Evolutionary conservation across 2,888 invertebrate genomes (phyloP), one percentile per base, ranked within the genome.

Genomic region (Cabera pusaria): DNA sequence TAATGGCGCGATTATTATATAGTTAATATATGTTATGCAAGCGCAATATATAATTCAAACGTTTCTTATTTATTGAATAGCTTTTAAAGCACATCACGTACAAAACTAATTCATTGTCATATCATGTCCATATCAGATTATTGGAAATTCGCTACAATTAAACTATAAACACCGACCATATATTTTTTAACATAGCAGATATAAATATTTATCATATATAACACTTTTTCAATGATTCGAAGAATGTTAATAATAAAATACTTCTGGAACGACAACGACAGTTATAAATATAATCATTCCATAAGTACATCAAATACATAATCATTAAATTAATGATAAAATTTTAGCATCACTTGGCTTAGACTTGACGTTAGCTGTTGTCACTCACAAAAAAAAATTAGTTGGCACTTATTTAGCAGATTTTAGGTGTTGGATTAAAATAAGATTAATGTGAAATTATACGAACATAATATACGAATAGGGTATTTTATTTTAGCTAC

Each of bases 91-190:
- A 61, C 58, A 46, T 48, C 59, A 59, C 65, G 85, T 84, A 78
- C 85, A 85, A 83, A 78, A 58, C 49, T 70, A 76, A 81, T 80
- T 80, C 83, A 87, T 79, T 77, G 49, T 74, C 85, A 86, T 86
- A 84, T 85, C 81, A 66, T 49, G n/a, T 34, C n/a, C 47, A 50
- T 50, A 53, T 52, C 52, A 49, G 9, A 21, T 20, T 6, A 44
- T 17, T 22, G 40, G 14, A 44, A 27, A 88, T 79, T 21, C 58
- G 60, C 79, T 89, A 79, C 87, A 88, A n/a, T n/a, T 90, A 87
- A 82, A 78, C 49, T 72, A 79, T 81, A 82, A 80, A 81, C 75
- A 65, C 50, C 20, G 16, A 39, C 25, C 19, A 16, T 32, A 41
- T 49, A 38, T 41, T 32, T 35, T 29, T 17, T 25, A 23, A 32